Base-by-base conservation (phyloP, 2,797 vertebrate species). In the Melanotaenia boesemani region DNA sequence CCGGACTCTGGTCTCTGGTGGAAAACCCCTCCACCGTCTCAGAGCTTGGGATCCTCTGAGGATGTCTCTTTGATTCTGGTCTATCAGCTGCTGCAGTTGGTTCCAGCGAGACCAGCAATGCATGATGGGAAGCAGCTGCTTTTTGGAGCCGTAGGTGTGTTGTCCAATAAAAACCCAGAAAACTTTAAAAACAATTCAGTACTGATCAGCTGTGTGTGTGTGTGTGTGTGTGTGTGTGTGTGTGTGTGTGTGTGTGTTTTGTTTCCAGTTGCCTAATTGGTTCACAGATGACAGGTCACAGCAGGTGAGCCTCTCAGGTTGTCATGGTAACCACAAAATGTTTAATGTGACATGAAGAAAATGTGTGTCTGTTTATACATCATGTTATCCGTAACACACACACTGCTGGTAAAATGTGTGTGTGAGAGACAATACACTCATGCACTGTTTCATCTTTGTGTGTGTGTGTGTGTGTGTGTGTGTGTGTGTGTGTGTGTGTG, bases 371-470 rank as follows among this genome's bases (percentile, higher is more conserved):
- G 52, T 79, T 56, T 75, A 62, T 30, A 7, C 54, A 61, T 32
- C 74, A 72, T 82, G 76, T 82, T 85, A 83, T 82, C 80, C 74
- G 39, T 75, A 37, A 76, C 72, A 74, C 72, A 78, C 74, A 82
- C 72, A 64, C 64, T 67, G 67, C 72, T 66, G 36, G 41, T 84
- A 72, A 74, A 73, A 77, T 28, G 1, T 58, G 70, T 61, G 66
- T 75, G 54, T 34, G 74, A 67, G 72, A 65, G 67, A 64, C 32
- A 46, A 16, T 16, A 18, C 16, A 2, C 62, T 81, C 48, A 37
- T 37, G 10, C 10, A 37, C 9, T 52, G 1, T 46, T 15, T 67
- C 48, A 32, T 41, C 6, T 32, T 63, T 60, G 1, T 56, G 63
- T 34, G 64, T 60, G 62, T 61, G 36, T 37, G 36, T 70, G 82